These are phyloP conservation scores for Silurus glanis DNA, from an alignment of 2,113 vertebrate genomes.

Conservation along the genomic window DNA sequence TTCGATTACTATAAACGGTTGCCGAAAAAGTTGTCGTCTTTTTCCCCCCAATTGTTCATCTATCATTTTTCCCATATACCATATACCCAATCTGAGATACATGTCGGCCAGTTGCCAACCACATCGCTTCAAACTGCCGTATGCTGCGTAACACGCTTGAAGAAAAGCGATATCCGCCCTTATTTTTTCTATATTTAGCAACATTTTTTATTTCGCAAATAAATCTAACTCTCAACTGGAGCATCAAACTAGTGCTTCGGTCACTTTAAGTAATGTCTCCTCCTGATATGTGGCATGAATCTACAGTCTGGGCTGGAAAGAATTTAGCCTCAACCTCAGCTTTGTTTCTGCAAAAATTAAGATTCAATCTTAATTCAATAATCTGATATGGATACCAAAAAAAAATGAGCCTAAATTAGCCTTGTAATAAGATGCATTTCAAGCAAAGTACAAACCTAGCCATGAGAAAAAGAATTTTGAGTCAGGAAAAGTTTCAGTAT, in stretches of 20 bases:
- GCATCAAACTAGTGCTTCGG: neutral
- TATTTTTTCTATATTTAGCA: no score
- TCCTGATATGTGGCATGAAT: neutral
- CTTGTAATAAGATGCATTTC: neutral
- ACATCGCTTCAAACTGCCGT: neutral
- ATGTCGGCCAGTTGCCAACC: neutral
- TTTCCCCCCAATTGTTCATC: neutral
- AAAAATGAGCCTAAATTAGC: neutral
- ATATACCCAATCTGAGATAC: neutral
- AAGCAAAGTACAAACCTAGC: neutral
- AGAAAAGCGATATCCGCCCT: neutral
- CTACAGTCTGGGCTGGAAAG: neutral
- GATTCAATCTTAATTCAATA: no score
- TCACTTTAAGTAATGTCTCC: neutral
- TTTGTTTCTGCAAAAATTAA: no score
- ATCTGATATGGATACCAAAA: neutral
- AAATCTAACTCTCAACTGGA: no score
- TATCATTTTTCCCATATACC: neutral
- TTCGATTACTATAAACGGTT: neutral
- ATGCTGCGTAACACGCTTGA: neutral
- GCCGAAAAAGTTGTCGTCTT: neutral
- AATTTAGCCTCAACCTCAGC: neutral
- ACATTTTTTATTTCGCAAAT: neutral
- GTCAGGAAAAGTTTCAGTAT: slow-evolving; percentile 16
- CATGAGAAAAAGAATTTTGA: neutral